Evolutionary conservation across 92 coral and sea anemone genomes (phyloP), one percentile per base, ranked within the genome.

Genomic region (Phymanthus crucifer): DNA sequence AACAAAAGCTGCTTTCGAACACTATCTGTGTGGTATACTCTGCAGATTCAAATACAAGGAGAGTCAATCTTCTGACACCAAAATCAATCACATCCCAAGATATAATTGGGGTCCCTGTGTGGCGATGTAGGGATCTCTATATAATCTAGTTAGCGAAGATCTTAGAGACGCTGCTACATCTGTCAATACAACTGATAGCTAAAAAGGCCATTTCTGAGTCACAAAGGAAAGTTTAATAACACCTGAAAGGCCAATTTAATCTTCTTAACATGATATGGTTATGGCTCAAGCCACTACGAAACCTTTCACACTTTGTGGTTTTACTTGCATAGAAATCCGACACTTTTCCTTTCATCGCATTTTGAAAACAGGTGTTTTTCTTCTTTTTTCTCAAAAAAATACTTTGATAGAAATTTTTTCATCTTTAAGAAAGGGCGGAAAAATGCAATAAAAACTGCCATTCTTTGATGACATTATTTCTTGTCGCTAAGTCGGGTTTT

Each of bases 381-480:
- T 24, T 19, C 46, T 69, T 43, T 69, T 23, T 35, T 32, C 68
- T 3, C 57, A 70, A 56, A 54, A n/a, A 75, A 75, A 75, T 75
- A 75, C 48, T 75, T 33, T 33, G 79, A 56, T 45, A 57, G 43
- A 54, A 75, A 54, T 24, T 32, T 35, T n/a, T 56, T 61, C 68
- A 54, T 24, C 40, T 43, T 75, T 32, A 75, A 76, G n/a, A 54
- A 69, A 52, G 73, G 68, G 46, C 81, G 57, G 33, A 77, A 77
- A 77, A 65, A 50, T 64, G 81, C 81, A 77, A 77, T 77, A 77
- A 27, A 77, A 77, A 61, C 81, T 64, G 81, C 65, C 81, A 64
- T 77, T 77, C 64, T 61, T 12, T 10, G 37, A 35, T 35, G 72
- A 50, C 81, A 70, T 33, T 70, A 79, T 68, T 69, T 79, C 70